Base-by-base conservation (phyloP, 53 echinoderm and acorn worm genomes). In the Echinarachnius parma region DNA sequence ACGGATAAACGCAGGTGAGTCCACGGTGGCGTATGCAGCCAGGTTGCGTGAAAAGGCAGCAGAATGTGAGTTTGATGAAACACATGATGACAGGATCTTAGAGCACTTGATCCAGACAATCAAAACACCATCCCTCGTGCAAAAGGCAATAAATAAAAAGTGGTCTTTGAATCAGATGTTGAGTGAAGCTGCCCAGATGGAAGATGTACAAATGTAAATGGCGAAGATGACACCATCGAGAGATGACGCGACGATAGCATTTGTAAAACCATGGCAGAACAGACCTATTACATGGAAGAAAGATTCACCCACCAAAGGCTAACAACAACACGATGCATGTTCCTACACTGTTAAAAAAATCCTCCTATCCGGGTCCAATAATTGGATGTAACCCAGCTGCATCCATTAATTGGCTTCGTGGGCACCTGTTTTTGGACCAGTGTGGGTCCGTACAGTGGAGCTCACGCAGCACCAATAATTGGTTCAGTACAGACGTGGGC, bases 81-180 rank as follows among this genome's bases (percentile, higher is more conserved):
- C 59, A 23, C 14, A 23, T 30, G 83, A 83, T 19, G 68, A 83
- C 16, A 77, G 83, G 67, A 83, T 83, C 24, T 34, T 77, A 31
- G 77, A 83, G 48, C 84, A 78, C 63, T 33, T 84, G 4, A 75
- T 85, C 49, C 74, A 79, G 64, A 85, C 85, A 2, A 64, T 64
- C 64, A 64, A 34, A 22, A 46, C 9, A 21, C 46, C 64, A 64
- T 2, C 11, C 9, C 46, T 45, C 25, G n/a, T 70, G 20, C 70
- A 70, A 24, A 70, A 70, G 31, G 70, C 70, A 4, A 70, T 53
- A 26, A 18, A 35, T 19, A 70, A 52, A 18, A 23, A 49, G 15
- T 70, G 70, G 70, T 32, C 53, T 15, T 21, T 70, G 2, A 18
- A 37, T 0, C 32, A 70, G 19, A 31, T 70, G 24, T 18, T 70